Percentiles rank a stretch among this genome's conserved stretches.
phyloP scores from a whole-genome alignment of 2,797 vertebrate species.

The Falco cherrug region DNA sequence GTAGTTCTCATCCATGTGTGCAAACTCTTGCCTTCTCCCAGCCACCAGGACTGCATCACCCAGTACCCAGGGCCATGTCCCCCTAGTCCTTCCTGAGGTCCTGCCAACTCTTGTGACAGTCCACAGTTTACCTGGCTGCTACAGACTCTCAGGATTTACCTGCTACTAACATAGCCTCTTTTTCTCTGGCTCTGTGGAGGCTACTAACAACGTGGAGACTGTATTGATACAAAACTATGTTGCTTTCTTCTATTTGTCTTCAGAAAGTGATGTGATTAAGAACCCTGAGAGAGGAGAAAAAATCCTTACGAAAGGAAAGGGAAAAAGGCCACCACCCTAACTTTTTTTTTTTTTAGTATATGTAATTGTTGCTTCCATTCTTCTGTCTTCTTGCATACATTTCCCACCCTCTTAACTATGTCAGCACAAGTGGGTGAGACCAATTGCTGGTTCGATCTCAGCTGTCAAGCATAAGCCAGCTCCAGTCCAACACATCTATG shows the following conservation, averaged over 20 bases:
- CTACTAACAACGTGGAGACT: background rate
- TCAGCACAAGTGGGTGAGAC: background rate
- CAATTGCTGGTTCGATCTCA: background rate
- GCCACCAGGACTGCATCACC: background rate
- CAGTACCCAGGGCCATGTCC: rapidly evolving
- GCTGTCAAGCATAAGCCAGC: background rate
- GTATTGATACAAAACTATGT: background rate
- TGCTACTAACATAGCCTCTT: background rate
- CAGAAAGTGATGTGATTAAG: background rate
- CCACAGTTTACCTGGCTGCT: background rate
- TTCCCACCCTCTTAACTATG: background rate
- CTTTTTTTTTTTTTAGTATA: background rate
- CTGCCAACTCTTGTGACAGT: background rate
- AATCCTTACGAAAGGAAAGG: background rate
- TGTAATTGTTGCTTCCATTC: background rate
- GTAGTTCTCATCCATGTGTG: background rate
- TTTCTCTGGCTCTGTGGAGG: background rate
- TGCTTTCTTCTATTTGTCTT: background rate
- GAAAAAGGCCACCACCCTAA: background rate
- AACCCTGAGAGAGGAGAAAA: background rate
- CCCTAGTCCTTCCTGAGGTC: background rate
- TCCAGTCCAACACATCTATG: background rate
- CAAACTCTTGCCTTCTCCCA: background rate
- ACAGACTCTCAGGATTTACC: background rate
- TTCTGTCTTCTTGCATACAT: background rate